A percentile compares a stretch with the other conserved stretches of the same genome.
Evolutionary conservation across 2,797 vertebrate species (phyloP).

Genomic region (Sandelia bainsii): DNA sequence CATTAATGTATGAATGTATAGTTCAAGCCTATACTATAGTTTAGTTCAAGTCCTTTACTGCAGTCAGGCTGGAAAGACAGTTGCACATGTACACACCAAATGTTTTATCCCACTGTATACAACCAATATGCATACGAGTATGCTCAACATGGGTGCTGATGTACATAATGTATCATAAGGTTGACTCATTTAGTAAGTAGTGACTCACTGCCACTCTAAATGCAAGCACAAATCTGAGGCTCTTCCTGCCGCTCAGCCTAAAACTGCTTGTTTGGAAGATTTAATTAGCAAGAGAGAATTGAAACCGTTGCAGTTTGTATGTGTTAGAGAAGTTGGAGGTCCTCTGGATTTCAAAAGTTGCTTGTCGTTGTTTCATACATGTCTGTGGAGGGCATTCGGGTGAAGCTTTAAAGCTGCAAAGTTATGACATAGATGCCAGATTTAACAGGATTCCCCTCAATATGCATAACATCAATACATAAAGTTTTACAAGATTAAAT

Average conservation of each 20-base stretch:
- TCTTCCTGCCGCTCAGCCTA: slow-evolving; percentile 34
- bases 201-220: slow-evolving; percentile 63
- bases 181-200: slow-evolving; percentile 54
- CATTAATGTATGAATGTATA: slow-evolving; percentile 72
- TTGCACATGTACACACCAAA: slow-evolving; percentile 48
- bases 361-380: slow-evolving; percentile 4
- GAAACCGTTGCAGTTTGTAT: slow-evolving; percentile 11
- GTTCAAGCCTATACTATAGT: too few species aligned
- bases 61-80: slow-evolving; percentile 48
- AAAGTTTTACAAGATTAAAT: neutral
- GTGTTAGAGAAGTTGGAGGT: slow-evolving; percentile 7
- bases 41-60: slow-evolving; percentile 18
- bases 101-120: slow-evolving; percentile 61
- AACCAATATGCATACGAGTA: slow-evolving; percentile 66
- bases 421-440: neutral
- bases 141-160: slow-evolving; percentile 75
- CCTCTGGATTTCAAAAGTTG: neutral
- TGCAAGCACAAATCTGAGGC: slow-evolving; percentile 72
- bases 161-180: slow-evolving; percentile 74
- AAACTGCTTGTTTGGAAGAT: slow-evolving; percentile 31
- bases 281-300: neutral
- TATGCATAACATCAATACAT: neutral
- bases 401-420: slow-evolving; percentile 19
- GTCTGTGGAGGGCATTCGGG: slow-evolving; percentile 1
- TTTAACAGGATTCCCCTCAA: neutral